Conservation (phyloP, 2,888 invertebrate species). For the Crematogaster levior region DNA sequence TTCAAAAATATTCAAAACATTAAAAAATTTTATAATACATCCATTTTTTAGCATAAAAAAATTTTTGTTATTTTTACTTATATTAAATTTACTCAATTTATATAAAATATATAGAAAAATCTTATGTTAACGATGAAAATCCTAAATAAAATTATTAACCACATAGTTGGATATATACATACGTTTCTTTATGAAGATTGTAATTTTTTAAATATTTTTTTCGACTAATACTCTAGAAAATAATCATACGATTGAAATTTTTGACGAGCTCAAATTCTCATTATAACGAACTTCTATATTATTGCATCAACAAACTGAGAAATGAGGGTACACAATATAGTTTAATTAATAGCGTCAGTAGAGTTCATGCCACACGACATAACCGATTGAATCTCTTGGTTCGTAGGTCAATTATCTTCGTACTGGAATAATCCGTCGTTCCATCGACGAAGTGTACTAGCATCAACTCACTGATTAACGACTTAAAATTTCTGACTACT, state of each 20-base stretch:
- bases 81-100: too few relatives aligned
- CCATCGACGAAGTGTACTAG: constrained; percentile 9
- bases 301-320: constrained; percentile 57
- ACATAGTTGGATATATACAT: background rate
- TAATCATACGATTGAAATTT: constrained; percentile 48
- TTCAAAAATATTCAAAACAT: background rate
- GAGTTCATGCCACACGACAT: constrained; percentile 49
- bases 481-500: background rate
- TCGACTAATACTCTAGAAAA: background rate
- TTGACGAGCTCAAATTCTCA: constrained; percentile 41
- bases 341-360: constrained; percentile 5
- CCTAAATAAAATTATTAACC: background rate
- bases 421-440: constrained; percentile 8
- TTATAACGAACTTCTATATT: constrained; percentile 57
- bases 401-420: constrained; percentile 60
- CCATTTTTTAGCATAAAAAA: too few relatives aligned
- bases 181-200: background rate
- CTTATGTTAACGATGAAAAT: background rate
- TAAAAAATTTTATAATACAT: too few relatives aligned
- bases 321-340: constrained; percentile 29
- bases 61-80: background rate
- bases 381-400: constrained; percentile 59
- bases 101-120: background rate
- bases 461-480: background rate
- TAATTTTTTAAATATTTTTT: background rate